These are phyloP conservation scores for Nesometra sesokonis DNA, from an alignment of 35 echinoderm and acorn worm species.

Conservation along the genomic window DNA sequence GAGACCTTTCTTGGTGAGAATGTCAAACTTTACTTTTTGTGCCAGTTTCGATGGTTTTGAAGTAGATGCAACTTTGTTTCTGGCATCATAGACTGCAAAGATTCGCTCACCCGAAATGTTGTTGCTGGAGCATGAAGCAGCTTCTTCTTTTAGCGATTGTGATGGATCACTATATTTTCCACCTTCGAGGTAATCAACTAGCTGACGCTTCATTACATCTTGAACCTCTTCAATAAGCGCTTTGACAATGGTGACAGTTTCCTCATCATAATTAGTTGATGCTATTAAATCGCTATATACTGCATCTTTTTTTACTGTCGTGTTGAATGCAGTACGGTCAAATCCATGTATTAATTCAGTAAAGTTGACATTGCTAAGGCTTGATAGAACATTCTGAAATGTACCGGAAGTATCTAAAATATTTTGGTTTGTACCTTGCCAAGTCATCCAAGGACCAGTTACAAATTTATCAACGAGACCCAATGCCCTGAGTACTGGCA, in stretches of 20 bases:
- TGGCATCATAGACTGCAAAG: not conserved
- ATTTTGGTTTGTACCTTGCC: not conserved
- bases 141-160: not conserved
- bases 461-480: not conserved
- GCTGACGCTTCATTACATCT: not conserved
- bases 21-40: not conserved
- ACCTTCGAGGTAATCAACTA: not conserved
- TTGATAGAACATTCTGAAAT: not conserved
- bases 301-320: not conserved
- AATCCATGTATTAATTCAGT: not conserved
- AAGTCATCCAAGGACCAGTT: not conserved
- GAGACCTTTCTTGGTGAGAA: not conserved
- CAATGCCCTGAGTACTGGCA: not conserved
- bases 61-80: not conserved
- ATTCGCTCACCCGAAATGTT: constrained; percentile 12
- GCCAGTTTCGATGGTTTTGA: not conserved
- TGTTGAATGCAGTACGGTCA: not conserved
- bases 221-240: not conserved
- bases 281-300: not conserved
- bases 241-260: not conserved
- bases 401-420: constrained; percentile 4
- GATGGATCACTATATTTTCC: not conserved
- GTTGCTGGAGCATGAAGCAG: not conserved
- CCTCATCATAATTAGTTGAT: not conserved
- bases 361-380: not conserved